phyloP scores from a whole-genome alignment of 2,113 vertebrate genomes.

The Thinocorus orbignyianus region DNA sequence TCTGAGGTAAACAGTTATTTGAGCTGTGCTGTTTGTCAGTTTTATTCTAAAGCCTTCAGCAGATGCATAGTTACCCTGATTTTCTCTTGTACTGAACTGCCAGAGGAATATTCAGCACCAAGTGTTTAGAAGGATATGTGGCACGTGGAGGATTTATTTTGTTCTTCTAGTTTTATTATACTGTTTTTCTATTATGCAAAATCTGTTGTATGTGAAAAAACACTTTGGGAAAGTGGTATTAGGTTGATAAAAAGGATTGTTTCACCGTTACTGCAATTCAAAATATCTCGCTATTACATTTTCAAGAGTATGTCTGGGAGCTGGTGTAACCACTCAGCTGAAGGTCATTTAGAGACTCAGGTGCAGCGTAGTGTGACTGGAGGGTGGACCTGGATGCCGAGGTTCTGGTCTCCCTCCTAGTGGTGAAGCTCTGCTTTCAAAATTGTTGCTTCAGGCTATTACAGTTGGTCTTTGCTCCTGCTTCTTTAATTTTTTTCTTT shows the following conservation, averaged over 20 bases:
- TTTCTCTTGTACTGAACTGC: neutral
- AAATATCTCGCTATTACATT: neutral
- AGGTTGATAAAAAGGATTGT: neutral
- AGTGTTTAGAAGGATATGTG: neutral
- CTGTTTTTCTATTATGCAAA: neutral
- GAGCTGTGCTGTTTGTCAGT: neutral
- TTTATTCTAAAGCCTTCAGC: neutral
- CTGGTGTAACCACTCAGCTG: neutral
- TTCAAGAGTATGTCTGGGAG: neutral
- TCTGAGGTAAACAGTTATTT: too few species aligned
- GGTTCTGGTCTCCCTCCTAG: neutral
- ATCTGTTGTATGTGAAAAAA: neutral
- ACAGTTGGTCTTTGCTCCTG: neutral
- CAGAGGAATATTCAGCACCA: neutral
- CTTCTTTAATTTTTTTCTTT: neutral
- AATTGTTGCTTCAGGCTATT: slow-evolving; percentile 28
- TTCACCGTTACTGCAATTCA: neutral
- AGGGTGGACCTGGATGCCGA: slow-evolving; percentile 1
- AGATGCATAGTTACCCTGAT: neutral
- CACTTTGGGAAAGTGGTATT: neutral
- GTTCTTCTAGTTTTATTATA: neutral
- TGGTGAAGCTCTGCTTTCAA: neutral
- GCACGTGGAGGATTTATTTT: neutral
- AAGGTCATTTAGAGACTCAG: slow-evolving; percentile 1
- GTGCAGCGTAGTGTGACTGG: neutral